Conservation (phyloP, 2,888 invertebrate genomes). For the Drosophila emarginata region DNA sequence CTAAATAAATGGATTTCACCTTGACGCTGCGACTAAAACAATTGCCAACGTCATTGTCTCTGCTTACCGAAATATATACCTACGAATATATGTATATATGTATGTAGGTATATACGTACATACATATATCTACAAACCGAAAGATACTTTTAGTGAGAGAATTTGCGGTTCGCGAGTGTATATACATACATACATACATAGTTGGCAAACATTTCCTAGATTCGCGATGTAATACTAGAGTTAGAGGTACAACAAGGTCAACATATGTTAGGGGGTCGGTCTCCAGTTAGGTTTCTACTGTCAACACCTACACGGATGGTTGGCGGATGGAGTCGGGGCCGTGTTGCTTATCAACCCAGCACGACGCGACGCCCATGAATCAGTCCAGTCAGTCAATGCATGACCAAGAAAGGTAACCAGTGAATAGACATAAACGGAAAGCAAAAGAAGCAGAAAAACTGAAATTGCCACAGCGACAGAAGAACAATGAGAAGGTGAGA, state of each 20-base stretch:
- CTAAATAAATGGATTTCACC: slow-evolving; percentile 73
- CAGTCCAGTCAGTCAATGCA: slow-evolving; percentile 61
- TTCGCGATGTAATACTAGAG: slow-evolving; percentile 3
- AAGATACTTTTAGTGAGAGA: slow-evolving; percentile 28
- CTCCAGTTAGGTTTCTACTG: slow-evolving; percentile 13
- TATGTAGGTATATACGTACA: slow-evolving; percentile 18
- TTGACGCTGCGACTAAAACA: slow-evolving; percentile 60
- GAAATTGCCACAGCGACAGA: slow-evolving; percentile 59
- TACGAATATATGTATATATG: neutral
- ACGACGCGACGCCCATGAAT: slow-evolving; percentile 57
- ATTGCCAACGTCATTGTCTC: slow-evolving; percentile 66
- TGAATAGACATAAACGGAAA: slow-evolving; percentile 51
- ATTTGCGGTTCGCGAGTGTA: slow-evolving; percentile 48
- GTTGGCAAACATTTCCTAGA: slow-evolving; percentile 7
- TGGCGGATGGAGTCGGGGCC: slow-evolving; percentile 27
- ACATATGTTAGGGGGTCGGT: slow-evolving; percentile 31
- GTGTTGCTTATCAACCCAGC: slow-evolving; percentile 58
- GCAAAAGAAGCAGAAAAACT: slow-evolving; percentile 48
- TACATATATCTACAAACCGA: neutral
- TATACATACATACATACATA: too few relatives aligned
- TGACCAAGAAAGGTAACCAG: slow-evolving; percentile 71
- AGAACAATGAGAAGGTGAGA: slow-evolving; percentile 34
- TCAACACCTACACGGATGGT: slow-evolving; percentile 56
- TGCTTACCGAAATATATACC: slow-evolving; percentile 33
- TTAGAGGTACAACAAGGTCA: slow-evolving; percentile 45